Conservation (phyloP, 2,797 vertebrate genomes). For the Bufotes viridis region DNA sequence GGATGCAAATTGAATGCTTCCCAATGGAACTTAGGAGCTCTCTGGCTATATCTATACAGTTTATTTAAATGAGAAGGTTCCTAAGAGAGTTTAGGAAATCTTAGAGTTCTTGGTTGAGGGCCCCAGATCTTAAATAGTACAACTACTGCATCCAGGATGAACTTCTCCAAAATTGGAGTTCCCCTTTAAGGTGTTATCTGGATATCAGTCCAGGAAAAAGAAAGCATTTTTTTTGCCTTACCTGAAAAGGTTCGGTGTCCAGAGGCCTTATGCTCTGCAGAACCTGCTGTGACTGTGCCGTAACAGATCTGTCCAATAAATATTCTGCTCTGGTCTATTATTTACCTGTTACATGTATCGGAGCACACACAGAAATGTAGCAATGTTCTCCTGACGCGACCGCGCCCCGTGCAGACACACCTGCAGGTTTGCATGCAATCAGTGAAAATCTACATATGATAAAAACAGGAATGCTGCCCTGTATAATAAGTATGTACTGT, state of each 20-base stretch:
- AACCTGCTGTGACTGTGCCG: neutral
- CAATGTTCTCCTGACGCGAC: constrained; percentile 49
- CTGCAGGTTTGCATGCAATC: constrained; percentile 61
- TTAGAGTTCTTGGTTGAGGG: too few relatives aligned
- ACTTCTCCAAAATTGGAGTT: neutral
- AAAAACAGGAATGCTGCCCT: constrained; percentile 60
- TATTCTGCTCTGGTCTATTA: neutral
- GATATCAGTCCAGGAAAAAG: neutral
- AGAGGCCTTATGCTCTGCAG: neutral
- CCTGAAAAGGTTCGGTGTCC: neutral
- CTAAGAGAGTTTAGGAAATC: too few relatives aligned
- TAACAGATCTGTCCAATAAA: neutral
- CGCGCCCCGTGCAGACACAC: constrained; percentile 59
- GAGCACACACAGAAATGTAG: constrained; percentile 40
- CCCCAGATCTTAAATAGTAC: too few relatives aligned
- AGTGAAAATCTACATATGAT: constrained; percentile 61
- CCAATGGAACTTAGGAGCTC: too few relatives aligned
- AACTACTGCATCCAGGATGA: neutral
- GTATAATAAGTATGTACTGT: constrained; percentile 55
- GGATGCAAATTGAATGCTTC: too few relatives aligned
- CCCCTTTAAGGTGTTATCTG: neutral
- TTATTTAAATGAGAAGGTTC: too few relatives aligned
- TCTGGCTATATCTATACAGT: too few relatives aligned
- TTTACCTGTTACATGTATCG: constrained; percentile 44
- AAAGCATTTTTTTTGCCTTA: neutral